A percentile compares a stretch with the other conserved stretches of the same genome.
These are phyloP conservation scores for Drosophila ananassae DNA, from an alignment of 1,140 invertebrate genomes.

Conservation along the genomic window DNA sequence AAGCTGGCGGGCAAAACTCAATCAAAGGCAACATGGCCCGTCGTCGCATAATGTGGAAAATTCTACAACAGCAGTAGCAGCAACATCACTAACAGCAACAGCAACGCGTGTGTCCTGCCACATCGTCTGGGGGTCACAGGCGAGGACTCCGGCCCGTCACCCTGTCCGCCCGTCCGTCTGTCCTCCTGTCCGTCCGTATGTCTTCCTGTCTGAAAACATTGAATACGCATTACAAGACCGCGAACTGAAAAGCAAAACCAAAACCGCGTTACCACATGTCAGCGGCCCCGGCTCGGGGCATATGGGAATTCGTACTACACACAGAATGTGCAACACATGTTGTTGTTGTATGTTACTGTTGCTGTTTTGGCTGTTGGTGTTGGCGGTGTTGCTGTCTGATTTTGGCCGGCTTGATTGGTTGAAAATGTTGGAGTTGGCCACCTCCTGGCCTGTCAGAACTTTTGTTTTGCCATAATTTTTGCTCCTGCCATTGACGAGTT, in stretches of 20 bases:
- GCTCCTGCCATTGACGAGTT: conserved; percentile 64
- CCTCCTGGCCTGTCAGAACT: conserved; percentile 46
- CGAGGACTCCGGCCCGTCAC: conserved; percentile 49
- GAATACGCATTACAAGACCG: conserved; percentile 81
- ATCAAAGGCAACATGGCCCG: conserved; percentile 76
- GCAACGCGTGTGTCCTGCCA: conserved; percentile 71
- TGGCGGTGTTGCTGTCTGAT: conserved; percentile 59
- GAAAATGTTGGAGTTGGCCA: conserved; percentile 56
- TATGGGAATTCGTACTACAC: conserved; percentile 67
- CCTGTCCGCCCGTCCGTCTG: not conserved
- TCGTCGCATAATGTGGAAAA: conserved; percentile 74
- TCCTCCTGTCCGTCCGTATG: conserved; percentile 39
- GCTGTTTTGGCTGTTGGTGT: conserved; percentile 27
- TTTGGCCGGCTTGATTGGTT: conserved; percentile 71
- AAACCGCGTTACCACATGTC: conserved; percentile 81
- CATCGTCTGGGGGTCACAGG: conserved; percentile 68
- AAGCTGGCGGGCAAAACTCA: conserved; percentile 73
- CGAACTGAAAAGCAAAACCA: conserved; percentile 72
- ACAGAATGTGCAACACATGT: conserved; percentile 77
- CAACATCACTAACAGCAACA: conserved; percentile 17
- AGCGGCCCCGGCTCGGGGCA: conserved; percentile 67
- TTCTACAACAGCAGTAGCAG: conserved; percentile 25
- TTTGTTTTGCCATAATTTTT: conserved; percentile 77
- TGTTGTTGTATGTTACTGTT: conserved; percentile 55
- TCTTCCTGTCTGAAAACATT: conserved; percentile 71